Evolutionary conservation across 1,140 invertebrate genomes (phyloP).

Genomic region (Dendroctonus valens): DNA sequence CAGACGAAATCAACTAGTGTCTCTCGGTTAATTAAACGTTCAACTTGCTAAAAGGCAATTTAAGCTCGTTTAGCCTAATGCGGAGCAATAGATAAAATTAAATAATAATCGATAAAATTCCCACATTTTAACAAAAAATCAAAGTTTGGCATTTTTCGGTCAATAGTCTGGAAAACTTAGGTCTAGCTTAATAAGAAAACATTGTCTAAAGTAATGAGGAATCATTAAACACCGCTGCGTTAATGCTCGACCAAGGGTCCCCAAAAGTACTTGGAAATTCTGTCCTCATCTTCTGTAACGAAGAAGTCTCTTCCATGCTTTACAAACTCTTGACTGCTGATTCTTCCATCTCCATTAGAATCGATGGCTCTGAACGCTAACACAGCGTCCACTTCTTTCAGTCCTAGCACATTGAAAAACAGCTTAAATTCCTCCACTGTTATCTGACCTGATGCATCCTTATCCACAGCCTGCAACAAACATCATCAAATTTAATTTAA

Average conservation of each 20-base stretch:
- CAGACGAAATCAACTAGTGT: too few relatives aligned
- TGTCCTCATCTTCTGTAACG: slow-evolving; percentile 69
- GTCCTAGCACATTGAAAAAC: slow-evolving; percentile 76
- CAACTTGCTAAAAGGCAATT: too few relatives aligned
- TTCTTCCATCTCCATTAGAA: slow-evolving; percentile 71
- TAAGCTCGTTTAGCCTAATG: too few relatives aligned
- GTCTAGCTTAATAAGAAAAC: too few relatives aligned
- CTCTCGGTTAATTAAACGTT: too few relatives aligned
- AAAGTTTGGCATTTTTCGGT: background rate
- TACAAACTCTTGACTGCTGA: slow-evolving; percentile 75
- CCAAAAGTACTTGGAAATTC: slow-evolving; percentile 81
- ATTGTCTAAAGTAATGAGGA: too few relatives aligned
- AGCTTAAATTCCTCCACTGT: slow-evolving; percentile 77
- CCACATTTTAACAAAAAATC: background rate
- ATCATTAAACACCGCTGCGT: background rate
- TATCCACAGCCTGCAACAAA: slow-evolving; percentile 70
- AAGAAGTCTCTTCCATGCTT: slow-evolving; percentile 77
- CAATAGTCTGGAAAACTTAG: background rate
- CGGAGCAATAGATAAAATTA: too few relatives aligned
- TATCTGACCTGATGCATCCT: slow-evolving; percentile 73
- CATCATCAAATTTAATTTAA: background rate
- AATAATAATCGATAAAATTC: too few relatives aligned
- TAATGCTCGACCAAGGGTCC: slow-evolving; percentile 64
- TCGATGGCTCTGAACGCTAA: slow-evolving; percentile 76
- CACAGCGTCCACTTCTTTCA: slow-evolving; percentile 69